Percentiles rank a stretch among this genome's conserved stretches.
Evolutionary conservation across 2,888 invertebrate species (phyloP).

Genomic region (Trimorus sp.): DNA sequence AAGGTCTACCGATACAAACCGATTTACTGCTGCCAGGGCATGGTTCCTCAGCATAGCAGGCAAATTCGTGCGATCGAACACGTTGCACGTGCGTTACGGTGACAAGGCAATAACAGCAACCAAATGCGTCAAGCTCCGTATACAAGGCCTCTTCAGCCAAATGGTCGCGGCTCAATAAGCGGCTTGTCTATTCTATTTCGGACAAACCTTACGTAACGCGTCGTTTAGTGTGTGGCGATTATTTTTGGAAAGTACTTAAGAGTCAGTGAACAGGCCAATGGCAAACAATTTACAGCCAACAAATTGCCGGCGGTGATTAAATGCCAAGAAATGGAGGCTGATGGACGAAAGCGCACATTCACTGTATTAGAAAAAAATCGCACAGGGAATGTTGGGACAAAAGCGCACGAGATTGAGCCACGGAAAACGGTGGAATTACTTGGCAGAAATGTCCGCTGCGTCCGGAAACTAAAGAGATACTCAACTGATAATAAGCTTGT

Average conservation of each 20-base stretch:
- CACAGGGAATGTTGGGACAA: no score
- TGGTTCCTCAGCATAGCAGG: constrained; percentile 9
- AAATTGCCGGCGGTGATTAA: no score
- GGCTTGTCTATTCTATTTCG: constrained; percentile 6
- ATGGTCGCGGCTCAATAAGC: constrained; percentile 24
- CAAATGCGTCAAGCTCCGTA: constrained; percentile 52
- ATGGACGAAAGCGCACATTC: no score
- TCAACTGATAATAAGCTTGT: no score
- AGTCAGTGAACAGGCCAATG: not conserved
- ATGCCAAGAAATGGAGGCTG: no score
- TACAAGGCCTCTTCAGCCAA: constrained; percentile 37
- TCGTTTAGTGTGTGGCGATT: not conserved
- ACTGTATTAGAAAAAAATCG: no score
- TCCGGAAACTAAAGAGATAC: no score
- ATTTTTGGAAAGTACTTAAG: not conserved
- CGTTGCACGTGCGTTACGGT: constrained; percentile 32
- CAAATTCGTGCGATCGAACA: constrained; percentile 25
- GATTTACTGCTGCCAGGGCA: constrained; percentile 13
- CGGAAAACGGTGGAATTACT: no score
- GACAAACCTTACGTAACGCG: no score
- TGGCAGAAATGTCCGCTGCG: no score
- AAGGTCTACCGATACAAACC: not conserved
- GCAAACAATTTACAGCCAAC: no score
- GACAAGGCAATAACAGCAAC: constrained; percentile 46
- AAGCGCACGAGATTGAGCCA: no score